Base-by-base conservation (phyloP, 2,888 invertebrate species). In the Pheosia tremula region DNA sequence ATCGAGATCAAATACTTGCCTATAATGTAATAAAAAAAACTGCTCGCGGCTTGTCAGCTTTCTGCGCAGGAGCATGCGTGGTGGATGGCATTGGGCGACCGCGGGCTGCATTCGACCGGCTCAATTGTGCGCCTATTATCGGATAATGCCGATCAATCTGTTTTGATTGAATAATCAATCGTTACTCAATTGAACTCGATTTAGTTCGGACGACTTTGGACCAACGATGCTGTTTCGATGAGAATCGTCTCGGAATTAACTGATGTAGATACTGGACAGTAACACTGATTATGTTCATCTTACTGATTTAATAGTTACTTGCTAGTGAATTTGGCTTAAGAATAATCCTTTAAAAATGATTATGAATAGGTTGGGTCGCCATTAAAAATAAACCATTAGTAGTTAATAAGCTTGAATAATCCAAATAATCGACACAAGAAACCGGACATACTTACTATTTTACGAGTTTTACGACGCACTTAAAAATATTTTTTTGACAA, bases 131-230 rank as follows among this genome's bases (percentile, higher is more conserved):
- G 81, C 79, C 86, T 83, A 86, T 91, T 91, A 91, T 87, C 88
- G 84, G 91, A 91, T 93, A 92, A 92, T 87, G 83, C 89, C 87
- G 90, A 93, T 93, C 91, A 92, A 93, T 92, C 91, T 87, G 87
- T 81, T 82, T 85, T 90, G 91, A 93, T 92, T 92, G 93, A 89
- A 91, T 89, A 90, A 90, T 90, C 93, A 89, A 92, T 93, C 90
- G 92, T 93, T 88, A 90, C 83, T 82, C 91, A 93, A 93, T 93
- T 93, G 93, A 88, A 85, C 83, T 86, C 87, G 86, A 91, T 90
- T 89, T 81, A 83, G 82, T 80, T 68, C 67, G 64, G 59, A 61
- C 68, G 53, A 67, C 61, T 63, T 65, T 64, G 67, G 62, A 56
- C 59, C 63, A 53, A 43, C 56, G 11, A 41, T 24, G 13, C 13